These are phyloP conservation scores for Syrphus vitripennis DNA, from an alignment of 2,888 invertebrate species.

Conservation along the genomic window DNA sequence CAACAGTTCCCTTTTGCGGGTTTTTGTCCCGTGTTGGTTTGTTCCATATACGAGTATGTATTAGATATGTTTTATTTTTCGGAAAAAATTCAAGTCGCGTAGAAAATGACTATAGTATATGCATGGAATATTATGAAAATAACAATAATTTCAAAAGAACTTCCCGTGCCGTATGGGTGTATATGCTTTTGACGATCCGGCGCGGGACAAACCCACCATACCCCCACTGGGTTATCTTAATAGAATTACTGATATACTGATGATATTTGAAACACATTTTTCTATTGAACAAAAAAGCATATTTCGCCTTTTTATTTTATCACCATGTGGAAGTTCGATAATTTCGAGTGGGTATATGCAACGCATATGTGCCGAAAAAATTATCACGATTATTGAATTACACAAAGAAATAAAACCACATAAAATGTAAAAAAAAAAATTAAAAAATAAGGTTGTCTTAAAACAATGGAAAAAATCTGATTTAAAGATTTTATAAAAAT, in stretches of 20 bases:
- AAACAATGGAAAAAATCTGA: too few species aligned
- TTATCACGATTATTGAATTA: neutral
- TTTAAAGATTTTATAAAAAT: too few species aligned
- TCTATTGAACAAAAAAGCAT: neutral
- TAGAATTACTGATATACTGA: neutral
- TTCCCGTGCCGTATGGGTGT: constrained; percentile 3
- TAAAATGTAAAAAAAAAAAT: too few species aligned
- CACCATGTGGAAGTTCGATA: neutral
- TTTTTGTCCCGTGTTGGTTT: neutral
- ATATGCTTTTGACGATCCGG: neutral
- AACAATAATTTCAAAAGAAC: too few species aligned
- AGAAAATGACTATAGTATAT: constrained; percentile 48
- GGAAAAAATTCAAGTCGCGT: constrained; percentile 66
- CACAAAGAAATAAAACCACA: too few species aligned
- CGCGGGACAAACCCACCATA: too few species aligned
- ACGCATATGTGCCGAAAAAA: too few species aligned
- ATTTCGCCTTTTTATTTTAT: neutral
- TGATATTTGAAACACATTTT: neutral
- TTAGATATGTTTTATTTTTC: neutral
- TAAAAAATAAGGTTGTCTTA: too few species aligned
- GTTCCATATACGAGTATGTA: too few species aligned
- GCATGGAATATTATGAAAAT: constrained; percentile 52
- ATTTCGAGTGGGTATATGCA: neutral
- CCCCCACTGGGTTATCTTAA: too few species aligned
- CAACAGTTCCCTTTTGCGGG: constrained; percentile 20